Percentiles rank a stretch among this genome's conserved stretches.
Conservation (phyloP, 2,888 invertebrate genomes). For the Drosophila anomalata region DNA sequence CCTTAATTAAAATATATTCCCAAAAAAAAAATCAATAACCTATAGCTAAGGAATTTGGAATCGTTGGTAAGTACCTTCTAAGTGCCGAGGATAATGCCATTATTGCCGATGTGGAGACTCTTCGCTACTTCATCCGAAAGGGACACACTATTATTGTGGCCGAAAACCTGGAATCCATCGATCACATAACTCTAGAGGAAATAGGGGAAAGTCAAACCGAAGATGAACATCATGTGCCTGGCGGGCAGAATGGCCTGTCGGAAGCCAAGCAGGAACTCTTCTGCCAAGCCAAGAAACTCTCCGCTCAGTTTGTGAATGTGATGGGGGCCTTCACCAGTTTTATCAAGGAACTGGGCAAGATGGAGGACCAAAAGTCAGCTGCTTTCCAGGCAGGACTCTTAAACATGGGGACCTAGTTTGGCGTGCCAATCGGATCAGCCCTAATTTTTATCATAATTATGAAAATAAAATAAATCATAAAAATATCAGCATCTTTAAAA, state of each 20-base stretch:
- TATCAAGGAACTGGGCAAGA: neutral
- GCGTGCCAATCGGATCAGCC: neutral
- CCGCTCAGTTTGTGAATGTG: neutral
- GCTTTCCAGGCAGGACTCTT: neutral
- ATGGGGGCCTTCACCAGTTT: conserved; percentile 5
- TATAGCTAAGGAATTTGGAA: conserved; percentile 21
- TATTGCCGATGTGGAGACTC: conserved; percentile 20
- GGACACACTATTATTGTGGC: conserved; percentile 20
- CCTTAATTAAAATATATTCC: neutral
- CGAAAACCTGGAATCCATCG: conserved; percentile 1
- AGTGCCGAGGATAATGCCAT: conserved; percentile 27
- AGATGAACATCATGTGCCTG: neutral
- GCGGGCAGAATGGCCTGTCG: neutral
- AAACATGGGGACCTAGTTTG: neutral
- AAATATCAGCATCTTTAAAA: neutral
- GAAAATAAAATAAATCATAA: too few species aligned
- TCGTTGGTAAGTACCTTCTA: conserved; percentile 21
- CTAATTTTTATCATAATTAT: neutral
- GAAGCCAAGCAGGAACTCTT: neutral
- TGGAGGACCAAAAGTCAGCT: neutral
- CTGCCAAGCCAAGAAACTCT: neutral
- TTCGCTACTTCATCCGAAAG: conserved; percentile 11
- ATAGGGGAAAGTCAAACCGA: conserved; percentile 15
- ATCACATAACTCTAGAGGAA: neutral
- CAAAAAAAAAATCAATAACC: accelerated